Conservation (phyloP, 1,140 invertebrate genomes). For the Eulimnadia texana region DNA sequence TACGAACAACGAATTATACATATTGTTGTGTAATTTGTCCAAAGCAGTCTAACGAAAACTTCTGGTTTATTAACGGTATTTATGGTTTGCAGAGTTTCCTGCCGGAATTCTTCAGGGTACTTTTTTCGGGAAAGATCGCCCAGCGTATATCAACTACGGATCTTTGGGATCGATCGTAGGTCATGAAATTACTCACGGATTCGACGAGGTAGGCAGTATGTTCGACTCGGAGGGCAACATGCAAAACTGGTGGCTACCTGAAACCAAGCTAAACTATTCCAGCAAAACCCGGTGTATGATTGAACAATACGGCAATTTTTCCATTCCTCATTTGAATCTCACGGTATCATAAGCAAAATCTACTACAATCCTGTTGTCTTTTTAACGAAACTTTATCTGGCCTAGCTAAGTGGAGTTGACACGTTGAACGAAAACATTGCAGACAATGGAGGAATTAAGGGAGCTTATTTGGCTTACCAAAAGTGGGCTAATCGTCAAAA, state of each 20-base stretch:
- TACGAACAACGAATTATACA: no score
- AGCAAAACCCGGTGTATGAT: constrained; percentile 70
- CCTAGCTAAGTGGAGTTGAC: constrained; percentile 59
- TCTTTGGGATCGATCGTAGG: constrained; percentile 85
- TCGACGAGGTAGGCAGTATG: constrained; percentile 78
- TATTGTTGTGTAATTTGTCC: no score
- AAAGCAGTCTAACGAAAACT: no score
- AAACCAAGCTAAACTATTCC: constrained; percentile 55
- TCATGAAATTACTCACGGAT: constrained; percentile 86
- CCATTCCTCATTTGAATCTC: background rate
- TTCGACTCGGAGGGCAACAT: constrained; percentile 80
- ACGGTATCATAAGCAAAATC: no score
- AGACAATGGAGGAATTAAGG: constrained; percentile 78
- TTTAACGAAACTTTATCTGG: background rate
- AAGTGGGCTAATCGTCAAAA: constrained; percentile 50
- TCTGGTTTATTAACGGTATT: no score
- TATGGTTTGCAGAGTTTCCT: constrained; percentile 53
- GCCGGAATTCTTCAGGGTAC: constrained; percentile 78
- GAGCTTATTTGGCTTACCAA: constrained; percentile 66
- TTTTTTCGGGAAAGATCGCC: constrained; percentile 68
- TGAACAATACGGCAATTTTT: constrained; percentile 62
- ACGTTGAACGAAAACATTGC: constrained; percentile 80
- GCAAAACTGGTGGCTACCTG: constrained; percentile 69
- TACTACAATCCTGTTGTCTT: background rate
- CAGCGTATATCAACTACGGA: constrained; percentile 81